Base-by-base conservation (phyloP, 2,888 invertebrate genomes). In the Papilio protenor region DNA sequence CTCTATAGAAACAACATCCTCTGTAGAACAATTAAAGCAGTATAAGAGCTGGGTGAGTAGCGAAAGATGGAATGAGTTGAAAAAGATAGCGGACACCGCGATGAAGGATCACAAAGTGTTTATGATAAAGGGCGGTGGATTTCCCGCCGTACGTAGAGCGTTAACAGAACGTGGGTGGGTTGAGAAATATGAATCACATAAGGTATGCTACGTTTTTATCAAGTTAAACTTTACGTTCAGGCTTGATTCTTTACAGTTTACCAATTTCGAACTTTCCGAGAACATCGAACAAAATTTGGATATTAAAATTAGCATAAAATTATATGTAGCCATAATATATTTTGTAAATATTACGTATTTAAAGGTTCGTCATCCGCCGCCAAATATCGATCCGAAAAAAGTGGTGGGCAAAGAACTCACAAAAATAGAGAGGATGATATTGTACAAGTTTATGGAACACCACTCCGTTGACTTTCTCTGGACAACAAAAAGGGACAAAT, bases 391-490 rank as follows among this genome's bases (percentile, higher is more conserved):
- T 81, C 91, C 95, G 83, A 85, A 92, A 89, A 85, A 93, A 90
- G 89, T 88, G n/a, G 87, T 90, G 18, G 91, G 91, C 66, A 84
- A 91, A 84, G 96, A 96, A 80, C 90, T 96, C 12, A 93, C 95
- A 3, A 96, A 96, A 91, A 96, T 97, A 74, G 97, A 97, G 87
- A 94, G 96, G 80, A 95, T 96, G 87, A 96, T 96, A 74, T 95
- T 97, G 86, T 97, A 96, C 5, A 95, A 97, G 83, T 97, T 98
- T 89, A 95, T 98, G 86, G 96, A 97, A 83, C 96, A 97, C 85
- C 96, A 97, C 84, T 96, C 97, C 0, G 97, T 98, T 1, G 98
- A 98, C 85, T 98, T 99, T 84, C 95, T 98, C 55, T 99, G 99
- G 98, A 98, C 98, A 71, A 96, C 98, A 77, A 96, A 97, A 81